Evolutionary conservation across 1,140 invertebrate species (phyloP).

Genomic region (Ips typographus): DNA sequence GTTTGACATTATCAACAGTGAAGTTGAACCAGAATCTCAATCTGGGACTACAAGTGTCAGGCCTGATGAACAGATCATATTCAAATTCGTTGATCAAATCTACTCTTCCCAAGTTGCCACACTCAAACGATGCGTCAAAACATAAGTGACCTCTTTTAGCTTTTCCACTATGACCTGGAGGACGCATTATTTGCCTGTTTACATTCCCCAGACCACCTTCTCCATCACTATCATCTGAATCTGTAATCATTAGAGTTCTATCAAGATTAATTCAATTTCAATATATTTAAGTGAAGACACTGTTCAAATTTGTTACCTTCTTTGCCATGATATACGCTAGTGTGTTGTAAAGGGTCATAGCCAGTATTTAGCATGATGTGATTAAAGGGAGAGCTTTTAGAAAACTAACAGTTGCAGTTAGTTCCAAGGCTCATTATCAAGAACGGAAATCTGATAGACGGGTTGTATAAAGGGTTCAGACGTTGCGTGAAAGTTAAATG

Average conservation of each 20-base stretch:
- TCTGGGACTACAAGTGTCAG: constrained; percentile 93
- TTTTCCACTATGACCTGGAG: constrained; percentile 92
- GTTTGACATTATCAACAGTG: constrained; percentile 92
- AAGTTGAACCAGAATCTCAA: constrained; percentile 98
- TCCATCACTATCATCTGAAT: constrained; percentile 93
- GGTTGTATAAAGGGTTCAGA: constrained; percentile 29
- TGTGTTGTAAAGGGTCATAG: constrained; percentile 63
- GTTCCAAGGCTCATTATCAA: constrained; percentile 36
- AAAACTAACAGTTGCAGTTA: neutral
- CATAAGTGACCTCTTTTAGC: constrained; percentile 92
- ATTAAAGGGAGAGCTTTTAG: neutral
- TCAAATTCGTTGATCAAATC: constrained; percentile 93
- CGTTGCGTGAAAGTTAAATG: constrained; percentile 38
- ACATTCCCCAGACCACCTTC: constrained; percentile 95
- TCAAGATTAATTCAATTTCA: constrained; percentile 12
- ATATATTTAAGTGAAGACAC: constrained; percentile 10
- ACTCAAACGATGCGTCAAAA: constrained; percentile 97
- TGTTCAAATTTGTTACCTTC: constrained; percentile 51
- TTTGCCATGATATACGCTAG: constrained; percentile 65
- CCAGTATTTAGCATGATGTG: constrained; percentile 38
- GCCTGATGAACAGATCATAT: constrained; percentile 94
- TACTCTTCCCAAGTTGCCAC: constrained; percentile 93
- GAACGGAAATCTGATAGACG: constrained; percentile 43
- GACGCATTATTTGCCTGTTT: constrained; percentile 86
- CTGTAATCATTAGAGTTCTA: constrained; percentile 55